phyloP scores from a whole-genome alignment of 2,888 invertebrate species.

The Ethmia dodecea region DNA sequence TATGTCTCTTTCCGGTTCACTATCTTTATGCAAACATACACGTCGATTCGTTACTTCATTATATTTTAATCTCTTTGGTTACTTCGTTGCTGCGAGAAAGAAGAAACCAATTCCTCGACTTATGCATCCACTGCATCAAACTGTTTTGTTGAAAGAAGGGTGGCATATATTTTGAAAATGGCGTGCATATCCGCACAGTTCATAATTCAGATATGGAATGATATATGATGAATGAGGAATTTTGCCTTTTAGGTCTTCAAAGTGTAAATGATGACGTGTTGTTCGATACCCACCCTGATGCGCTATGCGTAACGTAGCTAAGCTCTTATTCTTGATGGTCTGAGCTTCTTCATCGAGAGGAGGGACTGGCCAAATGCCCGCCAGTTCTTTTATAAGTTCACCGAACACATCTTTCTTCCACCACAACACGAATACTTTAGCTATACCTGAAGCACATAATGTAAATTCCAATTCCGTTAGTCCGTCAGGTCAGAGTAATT shows the following conservation, averaged over 20 bases:
- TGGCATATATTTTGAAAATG: not conserved
- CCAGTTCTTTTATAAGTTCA: constrained; percentile 49
- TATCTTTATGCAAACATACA: too few species aligned
- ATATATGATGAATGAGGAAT: too few species aligned
- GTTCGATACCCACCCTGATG: constrained; percentile 43
- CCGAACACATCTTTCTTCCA: constrained; percentile 57
- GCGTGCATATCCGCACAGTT: not conserved
- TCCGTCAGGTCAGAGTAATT: too few species aligned
- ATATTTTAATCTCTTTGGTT: too few species aligned
- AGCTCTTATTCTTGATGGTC: constrained; percentile 46
- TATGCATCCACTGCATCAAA: too few species aligned
- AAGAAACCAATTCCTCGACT: too few species aligned
- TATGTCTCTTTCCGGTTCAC: not conserved
- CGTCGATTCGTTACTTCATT: too few species aligned
- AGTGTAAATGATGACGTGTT: not conserved
- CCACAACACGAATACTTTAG: constrained; percentile 60
- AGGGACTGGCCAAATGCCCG: constrained; percentile 60
- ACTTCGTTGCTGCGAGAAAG: too few species aligned
- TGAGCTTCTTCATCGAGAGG: constrained; percentile 45
- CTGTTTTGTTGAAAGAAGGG: not conserved
- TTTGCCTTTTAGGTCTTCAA: not conserved
- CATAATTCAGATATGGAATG: too few species aligned
- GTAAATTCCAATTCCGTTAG: too few species aligned
- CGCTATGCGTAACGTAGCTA: constrained; percentile 45
- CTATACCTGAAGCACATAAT: constrained; percentile 23